phyloP scores from a whole-genome alignment of 2,888 invertebrate genomes.

The Chrysina gloriosa region DNA sequence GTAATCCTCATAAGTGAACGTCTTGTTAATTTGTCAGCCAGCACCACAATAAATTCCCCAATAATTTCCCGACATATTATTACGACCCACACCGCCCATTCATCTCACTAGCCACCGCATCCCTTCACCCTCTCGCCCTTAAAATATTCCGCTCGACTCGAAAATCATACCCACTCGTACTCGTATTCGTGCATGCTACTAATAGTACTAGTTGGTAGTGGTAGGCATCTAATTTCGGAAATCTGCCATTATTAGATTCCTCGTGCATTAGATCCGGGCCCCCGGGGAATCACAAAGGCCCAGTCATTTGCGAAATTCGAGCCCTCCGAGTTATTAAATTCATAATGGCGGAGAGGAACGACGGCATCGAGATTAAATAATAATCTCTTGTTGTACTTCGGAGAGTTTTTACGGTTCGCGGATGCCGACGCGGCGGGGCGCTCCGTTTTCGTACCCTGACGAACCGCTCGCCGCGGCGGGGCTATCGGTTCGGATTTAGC shows the following conservation, averaged over 20 bases:
- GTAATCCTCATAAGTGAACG: too few relatives aligned
- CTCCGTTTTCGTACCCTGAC: background rate
- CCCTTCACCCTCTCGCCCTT: background rate
- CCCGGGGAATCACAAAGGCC: conserved; percentile 44
- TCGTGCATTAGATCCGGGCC: conserved; percentile 43
- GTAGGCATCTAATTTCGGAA: conserved; percentile 30
- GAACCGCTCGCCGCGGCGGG: background rate
- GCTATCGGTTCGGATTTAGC: conserved; percentile 12
- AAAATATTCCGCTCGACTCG: conserved; percentile 16
- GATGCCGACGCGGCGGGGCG: background rate
- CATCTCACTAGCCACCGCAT: too few relatives aligned
- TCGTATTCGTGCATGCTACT: background rate
- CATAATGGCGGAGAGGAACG: conserved; percentile 31
- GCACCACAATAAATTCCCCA: too few relatives aligned
- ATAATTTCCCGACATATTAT: too few relatives aligned
- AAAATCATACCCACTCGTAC: background rate
- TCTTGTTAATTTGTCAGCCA: too few relatives aligned
- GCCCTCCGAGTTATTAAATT: conserved; percentile 42
- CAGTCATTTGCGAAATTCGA: conserved; percentile 46
- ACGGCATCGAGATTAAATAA: conserved; percentile 33
- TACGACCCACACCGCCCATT: background rate
- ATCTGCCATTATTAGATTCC: conserved; percentile 41
- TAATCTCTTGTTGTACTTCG: conserved; percentile 35
- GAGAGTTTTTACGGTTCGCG: conserved; percentile 27
- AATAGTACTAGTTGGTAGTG: too few relatives aligned